Conservation (phyloP, 1,140 invertebrate species). For the Triops longicaudatus region DNA sequence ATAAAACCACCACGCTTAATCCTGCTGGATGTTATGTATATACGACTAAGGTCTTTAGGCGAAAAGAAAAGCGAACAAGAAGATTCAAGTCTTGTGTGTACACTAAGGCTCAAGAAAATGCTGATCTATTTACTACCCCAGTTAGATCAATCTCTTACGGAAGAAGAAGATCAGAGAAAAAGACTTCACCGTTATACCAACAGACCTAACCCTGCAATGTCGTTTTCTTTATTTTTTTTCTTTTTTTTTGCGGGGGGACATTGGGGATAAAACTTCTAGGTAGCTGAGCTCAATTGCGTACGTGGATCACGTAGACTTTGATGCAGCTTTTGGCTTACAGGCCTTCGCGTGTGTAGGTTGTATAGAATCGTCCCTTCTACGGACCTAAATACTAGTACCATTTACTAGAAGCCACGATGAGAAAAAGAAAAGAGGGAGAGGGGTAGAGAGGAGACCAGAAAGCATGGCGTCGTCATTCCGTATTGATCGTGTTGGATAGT, state of each 20-base stretch:
- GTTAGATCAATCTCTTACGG: background rate
- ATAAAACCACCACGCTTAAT: background rate
- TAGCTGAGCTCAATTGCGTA: background rate
- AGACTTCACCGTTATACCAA: background rate
- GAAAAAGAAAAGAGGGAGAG: background rate
- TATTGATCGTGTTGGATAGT: background rate
- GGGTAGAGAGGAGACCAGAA: background rate
- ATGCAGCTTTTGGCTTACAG: background rate
- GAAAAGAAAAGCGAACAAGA: background rate
- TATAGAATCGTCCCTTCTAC: slow-evolving; percentile 8
- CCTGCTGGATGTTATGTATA: background rate
- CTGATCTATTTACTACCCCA: background rate
- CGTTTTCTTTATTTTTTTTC: background rate
- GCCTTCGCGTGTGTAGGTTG: slow-evolving; percentile 5
- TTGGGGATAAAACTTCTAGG: background rate
- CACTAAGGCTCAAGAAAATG: background rate
- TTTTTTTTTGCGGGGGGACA: too few relatives aligned
- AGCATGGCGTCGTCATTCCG: slow-evolving; percentile 3
- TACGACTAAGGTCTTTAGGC: background rate
- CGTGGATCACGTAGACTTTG: background rate
- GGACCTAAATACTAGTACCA: slow-evolving; percentile 6
- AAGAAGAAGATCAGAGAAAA: background rate
- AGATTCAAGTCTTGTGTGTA: background rate
- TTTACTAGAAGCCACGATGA: background rate
- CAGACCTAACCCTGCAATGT: background rate